These are phyloP conservation scores for Lepisosteus oculatus DNA, from an alignment of 2,113 vertebrate species.

Conservation along the genomic window DNA sequence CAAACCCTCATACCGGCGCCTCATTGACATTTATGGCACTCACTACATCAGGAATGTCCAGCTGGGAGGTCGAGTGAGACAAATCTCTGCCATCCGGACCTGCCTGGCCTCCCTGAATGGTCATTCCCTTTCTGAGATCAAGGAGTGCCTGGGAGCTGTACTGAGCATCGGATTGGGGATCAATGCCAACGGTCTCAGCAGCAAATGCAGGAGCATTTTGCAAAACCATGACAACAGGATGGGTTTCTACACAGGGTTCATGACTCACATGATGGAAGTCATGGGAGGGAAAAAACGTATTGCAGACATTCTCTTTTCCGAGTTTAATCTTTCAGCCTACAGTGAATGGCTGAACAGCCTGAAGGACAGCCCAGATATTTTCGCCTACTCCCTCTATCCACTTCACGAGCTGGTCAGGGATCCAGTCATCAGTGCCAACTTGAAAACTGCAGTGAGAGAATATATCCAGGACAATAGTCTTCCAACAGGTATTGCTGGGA, in stretches of 20 bases:
- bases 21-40: slow-evolving; percentile 65
- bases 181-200: accelerated
- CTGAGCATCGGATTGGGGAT: slow-evolving; percentile 22
- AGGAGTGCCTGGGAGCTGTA: slow-evolving; percentile 43
- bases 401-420: slow-evolving; percentile 25
- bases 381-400: slow-evolving; percentile 33
- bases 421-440: not conserved
- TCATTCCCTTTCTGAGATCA: slow-evolving; percentile 26
- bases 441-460: slow-evolving; percentile 31
- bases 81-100: slow-evolving; percentile 37
- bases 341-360: slow-evolving; percentile 27
- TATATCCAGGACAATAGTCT: slow-evolving; percentile 28
- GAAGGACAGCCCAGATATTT: slow-evolving; percentile 20
- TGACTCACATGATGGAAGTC: slow-evolving; percentile 23
- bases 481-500: not conserved
- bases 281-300: slow-evolving; percentile 27
- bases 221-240: not conserved
- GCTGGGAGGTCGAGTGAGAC: slow-evolving; percentile 38
- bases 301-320: slow-evolving; percentile 34
- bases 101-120: slow-evolving; percentile 43
- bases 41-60: slow-evolving; percentile 47
- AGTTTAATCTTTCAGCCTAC: slow-evolving; percentile 20
- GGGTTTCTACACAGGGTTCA: not conserved
- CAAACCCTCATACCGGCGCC: slow-evolving; percentile 48
- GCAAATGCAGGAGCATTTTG: slow-evolving; percentile 11